Percentiles rank a stretch among this genome's conserved stretches.
These are phyloP conservation scores for Monoplex corrugatus DNA, from an alignment of 2,888 invertebrate species.

Conservation along the genomic window DNA sequence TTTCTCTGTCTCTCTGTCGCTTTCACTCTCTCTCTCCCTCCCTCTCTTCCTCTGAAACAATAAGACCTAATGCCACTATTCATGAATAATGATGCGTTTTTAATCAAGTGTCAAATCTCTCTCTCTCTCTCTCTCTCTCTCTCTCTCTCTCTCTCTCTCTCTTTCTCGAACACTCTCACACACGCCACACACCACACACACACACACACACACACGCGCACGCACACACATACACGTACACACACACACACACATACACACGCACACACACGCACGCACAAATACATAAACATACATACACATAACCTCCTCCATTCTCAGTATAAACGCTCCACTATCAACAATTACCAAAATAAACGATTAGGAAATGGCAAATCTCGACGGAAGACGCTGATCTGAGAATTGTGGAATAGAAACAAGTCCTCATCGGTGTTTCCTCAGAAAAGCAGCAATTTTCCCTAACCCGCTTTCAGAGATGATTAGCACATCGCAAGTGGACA, in stretches of 20 bases:
- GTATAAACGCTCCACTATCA: neutral
- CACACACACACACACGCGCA: too few species aligned
- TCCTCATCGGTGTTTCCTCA: slow-evolving; percentile 46
- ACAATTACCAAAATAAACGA: neutral
- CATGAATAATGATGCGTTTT: too few species aligned
- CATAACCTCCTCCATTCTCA: neutral
- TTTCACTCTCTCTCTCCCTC: too few species aligned
- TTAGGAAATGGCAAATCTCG: slow-evolving; percentile 34
- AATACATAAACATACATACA: neutral
- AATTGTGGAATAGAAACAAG: slow-evolving; percentile 49
- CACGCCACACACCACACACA: too few species aligned
- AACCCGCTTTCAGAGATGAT: slow-evolving; percentile 57
- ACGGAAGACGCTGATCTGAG: slow-evolving; percentile 18
- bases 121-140: too few species aligned
- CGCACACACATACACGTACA: neutral
- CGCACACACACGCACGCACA: neutral
- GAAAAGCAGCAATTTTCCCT: slow-evolving; percentile 56
- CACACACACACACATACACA: slow-evolving; percentile 3
- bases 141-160: too few species aligned
- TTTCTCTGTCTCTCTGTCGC: too few species aligned
- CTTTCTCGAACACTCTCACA: too few species aligned
- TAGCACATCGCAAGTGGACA: slow-evolving; percentile 54
- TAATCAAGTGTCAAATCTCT: too few species aligned
- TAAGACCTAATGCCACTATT: too few species aligned
- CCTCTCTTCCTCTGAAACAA: too few species aligned